Evolutionary conservation across 2,888 invertebrate genomes (phyloP), one percentile per base, ranked within the genome.

Genomic region (Ornithoptera alexandrae): DNA sequence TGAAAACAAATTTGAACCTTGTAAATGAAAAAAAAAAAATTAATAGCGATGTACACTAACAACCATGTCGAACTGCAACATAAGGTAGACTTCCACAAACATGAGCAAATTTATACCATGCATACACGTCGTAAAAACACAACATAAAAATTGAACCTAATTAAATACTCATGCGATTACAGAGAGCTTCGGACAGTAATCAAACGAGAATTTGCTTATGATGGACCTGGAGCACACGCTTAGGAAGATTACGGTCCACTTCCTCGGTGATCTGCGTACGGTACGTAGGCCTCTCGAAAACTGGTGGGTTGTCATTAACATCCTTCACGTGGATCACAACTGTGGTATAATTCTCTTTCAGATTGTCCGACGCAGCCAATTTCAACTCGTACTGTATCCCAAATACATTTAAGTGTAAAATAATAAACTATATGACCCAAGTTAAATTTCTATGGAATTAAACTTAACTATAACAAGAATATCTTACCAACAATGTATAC

Each of bases 321-420:
- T 99, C 98, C 93, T 98, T 98, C 80, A 98, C 97, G 91, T 98
- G 97, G 83, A 98, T 98, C 83, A 98, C 98, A 76, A 98, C 98
- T 58, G 97, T 98, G 60, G 98, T 98, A 93, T 97, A 97, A 94
- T 98, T 98, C 92, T 98, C 98, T 93, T 98, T 98, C 86, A 98
- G 94, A 94, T 98, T 98, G 93, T 98, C 97, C 74, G 98, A 98
- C 68, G 98, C 98, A 72, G 98, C 98, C 91, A 98, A 93, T 86
- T 97, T 96, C 87, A 98, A 94, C 93, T 98, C 98, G 93, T 98
- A 98, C 97, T 98, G 93, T 77, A 80, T 78, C 80, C 80, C 80
- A 82, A 67, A 61, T 56, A 67, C 60, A 60, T 63, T 62, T 57
- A 46, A 50, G 17, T 46, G 20, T 18, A 67, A 42, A 17, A 50